A percentile compares a stretch with the other conserved stretches of the same genome.
These are phyloP conservation scores for Netelia melanura DNA, from an alignment of 2,888 invertebrate species.

Conservation along the genomic window DNA sequence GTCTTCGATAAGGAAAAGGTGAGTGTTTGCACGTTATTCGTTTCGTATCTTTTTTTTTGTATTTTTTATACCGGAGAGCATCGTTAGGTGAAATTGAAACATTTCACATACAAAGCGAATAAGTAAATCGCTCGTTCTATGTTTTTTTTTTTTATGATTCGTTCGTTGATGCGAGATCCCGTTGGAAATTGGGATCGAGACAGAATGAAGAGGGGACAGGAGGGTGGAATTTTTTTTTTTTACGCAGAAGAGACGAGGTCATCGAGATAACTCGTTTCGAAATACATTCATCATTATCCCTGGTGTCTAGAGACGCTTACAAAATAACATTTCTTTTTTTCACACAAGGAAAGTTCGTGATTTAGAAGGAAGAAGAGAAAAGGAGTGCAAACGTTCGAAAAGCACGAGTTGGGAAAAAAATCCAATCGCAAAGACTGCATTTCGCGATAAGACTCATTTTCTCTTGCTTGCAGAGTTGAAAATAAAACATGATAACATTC, in stretches of 20 bases:
- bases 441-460: not conserved
- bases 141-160: too few species aligned
- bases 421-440: too few species aligned
- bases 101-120: too few species aligned
- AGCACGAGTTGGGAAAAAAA: too few species aligned
- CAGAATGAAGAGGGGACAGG: not conserved
- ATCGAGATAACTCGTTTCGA: slow-evolving; percentile 51
- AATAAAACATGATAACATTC: not conserved
- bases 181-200: not conserved
- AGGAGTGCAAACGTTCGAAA: too few species aligned
- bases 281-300: slow-evolving; percentile 40
- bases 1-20: slow-evolving; percentile 83
- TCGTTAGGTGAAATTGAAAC: too few species aligned
- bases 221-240: slow-evolving; percentile 1
- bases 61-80: not conserved
- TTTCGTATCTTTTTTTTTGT: not conserved
- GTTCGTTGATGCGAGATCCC: too few species aligned
- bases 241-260: slow-evolving; percentile 48
- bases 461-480: not conserved
- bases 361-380: too few species aligned
- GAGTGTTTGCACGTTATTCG: slow-evolving; percentile 64
- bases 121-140: too few species aligned
- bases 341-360: too few species aligned
- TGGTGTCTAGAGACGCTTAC: too few species aligned
- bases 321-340: too few species aligned